Evolutionary conservation across 1,140 invertebrate genomes (phyloP), one percentile per base, ranked within the genome.

Genomic region (Plodia interpunctella): DNA sequence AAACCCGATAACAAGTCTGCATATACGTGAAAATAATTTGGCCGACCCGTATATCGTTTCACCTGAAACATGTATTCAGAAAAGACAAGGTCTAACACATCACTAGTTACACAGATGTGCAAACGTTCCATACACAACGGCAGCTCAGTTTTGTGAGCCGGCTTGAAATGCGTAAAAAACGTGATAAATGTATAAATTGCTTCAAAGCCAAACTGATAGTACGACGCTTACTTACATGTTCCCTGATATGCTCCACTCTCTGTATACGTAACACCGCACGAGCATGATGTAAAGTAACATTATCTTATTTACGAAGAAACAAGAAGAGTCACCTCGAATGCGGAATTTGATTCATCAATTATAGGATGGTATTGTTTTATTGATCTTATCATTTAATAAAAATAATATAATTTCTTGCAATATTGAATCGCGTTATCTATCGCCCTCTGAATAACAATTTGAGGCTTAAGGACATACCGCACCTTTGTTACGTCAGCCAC

Each of bases 1-100:
- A 83, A 78, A 72, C 60, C 72, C 64, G 84, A 89, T 89, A 87
- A 84, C 78, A 70, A 70, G 55, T 76, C 72, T 72, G 79, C 74
- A 75, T 76, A 82, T 72, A 85, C 73, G 67, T 64, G 66, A 76
- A 80, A 78, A 78, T 70, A 70, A 61, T 82, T 76, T 79, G 66
- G 72, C 56, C 69, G 56, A 63, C 30, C 61, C 59, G 64, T 80
- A 68, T 74, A 75, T 65, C 68, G 70, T 80, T 70, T 65, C 61
- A 60, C 60, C 58, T 60, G 58, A 50, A 62, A 59, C 52, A 62
- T 59, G 49, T 62, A 54, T 53, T 53, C 21, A 20, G 13, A 25
- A 17, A 18, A 53, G 51, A 5, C 19, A 53, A 53, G 19, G 51
- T 25, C 19, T 21, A n/a, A 53, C 21, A 50, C 15, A 1, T 32